Conservation (phyloP, 2,113 vertebrate genomes). For the Syngnathus typhle region DNA sequence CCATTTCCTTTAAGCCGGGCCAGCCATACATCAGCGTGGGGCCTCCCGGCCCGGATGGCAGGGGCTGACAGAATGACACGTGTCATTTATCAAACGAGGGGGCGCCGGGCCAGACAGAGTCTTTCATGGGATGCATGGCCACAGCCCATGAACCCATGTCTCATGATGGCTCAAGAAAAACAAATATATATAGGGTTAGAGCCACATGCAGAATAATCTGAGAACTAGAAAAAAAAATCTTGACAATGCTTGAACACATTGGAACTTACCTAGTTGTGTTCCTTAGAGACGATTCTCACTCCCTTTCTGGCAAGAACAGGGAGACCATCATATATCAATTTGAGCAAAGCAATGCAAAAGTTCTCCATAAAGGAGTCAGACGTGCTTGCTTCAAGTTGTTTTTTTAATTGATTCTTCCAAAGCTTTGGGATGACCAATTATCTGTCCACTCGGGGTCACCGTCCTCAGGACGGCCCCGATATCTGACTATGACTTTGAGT, state of each 20-base stretch:
- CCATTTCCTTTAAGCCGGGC: constrained; percentile 88
- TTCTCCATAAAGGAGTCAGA: background rate
- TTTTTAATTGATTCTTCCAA: too few species aligned
- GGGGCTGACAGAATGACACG: constrained; percentile 98
- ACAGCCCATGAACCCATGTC: constrained; percentile 9
- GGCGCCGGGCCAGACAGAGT: constrained; percentile 76
- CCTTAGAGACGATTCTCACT: too few species aligned
- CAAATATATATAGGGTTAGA: background rate
- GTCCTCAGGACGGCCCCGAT: too few species aligned
- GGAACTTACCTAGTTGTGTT: background rate
- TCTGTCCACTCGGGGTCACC: too few species aligned
- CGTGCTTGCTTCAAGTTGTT: background rate
- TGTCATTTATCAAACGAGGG: constrained; percentile 99
- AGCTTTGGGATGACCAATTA: too few species aligned
- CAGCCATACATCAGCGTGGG: constrained; percentile 86
- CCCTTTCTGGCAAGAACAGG: constrained; percentile 20
- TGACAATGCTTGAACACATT: background rate
- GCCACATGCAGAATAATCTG: background rate
- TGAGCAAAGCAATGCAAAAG: background rate
- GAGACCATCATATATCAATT: constrained; percentile 3
- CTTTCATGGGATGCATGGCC: constrained; percentile 50
- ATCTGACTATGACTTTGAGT: too few species aligned
- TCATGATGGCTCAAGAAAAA: constrained; percentile 13
- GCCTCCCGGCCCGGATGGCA: constrained; percentile 95
- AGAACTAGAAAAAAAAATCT: background rate